Conservation (phyloP, 2,888 invertebrate genomes). For the Zele albiditarsus region DNA sequence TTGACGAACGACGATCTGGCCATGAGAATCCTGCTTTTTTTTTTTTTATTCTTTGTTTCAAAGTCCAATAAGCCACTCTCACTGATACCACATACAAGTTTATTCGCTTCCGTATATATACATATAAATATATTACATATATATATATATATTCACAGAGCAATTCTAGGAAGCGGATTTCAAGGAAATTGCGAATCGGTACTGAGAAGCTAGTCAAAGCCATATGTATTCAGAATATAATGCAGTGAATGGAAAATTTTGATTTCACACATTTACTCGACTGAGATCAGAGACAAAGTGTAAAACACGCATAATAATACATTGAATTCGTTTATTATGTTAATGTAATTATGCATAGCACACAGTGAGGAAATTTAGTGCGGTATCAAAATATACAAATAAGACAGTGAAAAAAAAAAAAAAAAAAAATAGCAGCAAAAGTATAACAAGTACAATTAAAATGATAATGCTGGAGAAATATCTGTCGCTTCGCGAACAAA, state of each 20-base stretch:
- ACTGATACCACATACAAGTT: background rate
- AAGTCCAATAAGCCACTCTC: constrained; percentile 15
- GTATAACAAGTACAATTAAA: too few species aligned
- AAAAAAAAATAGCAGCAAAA: too few species aligned
- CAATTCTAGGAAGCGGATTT: background rate
- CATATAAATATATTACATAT: background rate
- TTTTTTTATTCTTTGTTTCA: background rate
- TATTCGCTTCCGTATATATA: background rate
- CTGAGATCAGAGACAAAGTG: too few species aligned
- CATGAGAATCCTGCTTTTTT: background rate
- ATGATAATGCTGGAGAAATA: too few species aligned
- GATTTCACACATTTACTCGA: too few species aligned
- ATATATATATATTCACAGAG: background rate
- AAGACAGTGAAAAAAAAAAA: too few species aligned
- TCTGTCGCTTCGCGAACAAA: too few species aligned
- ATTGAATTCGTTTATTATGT: too few species aligned
- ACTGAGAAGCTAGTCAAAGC: background rate
- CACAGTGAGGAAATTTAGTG: too few species aligned
- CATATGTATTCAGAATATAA: background rate
- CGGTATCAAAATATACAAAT: too few species aligned
- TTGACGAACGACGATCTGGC: background rate
- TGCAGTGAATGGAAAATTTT: background rate
- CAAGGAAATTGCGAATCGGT: constrained; percentile 20
- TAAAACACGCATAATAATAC: too few species aligned
- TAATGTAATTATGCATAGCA: too few species aligned